These are phyloP conservation scores for Acestrorhynchus altus DNA, from an alignment of 2,797 vertebrate genomes.

Conservation along the genomic window DNA sequence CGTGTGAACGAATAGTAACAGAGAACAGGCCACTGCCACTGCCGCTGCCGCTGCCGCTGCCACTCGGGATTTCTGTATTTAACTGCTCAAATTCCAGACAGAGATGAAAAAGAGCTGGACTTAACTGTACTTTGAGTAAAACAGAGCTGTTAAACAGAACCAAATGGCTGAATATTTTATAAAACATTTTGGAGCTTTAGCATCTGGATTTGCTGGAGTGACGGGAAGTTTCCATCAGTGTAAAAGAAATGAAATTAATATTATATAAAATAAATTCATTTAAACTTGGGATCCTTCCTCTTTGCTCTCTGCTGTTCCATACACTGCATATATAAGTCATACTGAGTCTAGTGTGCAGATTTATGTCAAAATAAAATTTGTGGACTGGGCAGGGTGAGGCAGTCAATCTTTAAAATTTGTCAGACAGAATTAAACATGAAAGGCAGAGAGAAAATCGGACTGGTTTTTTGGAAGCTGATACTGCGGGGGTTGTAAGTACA, in stretches of 20 bases:
- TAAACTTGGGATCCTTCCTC: slow-evolving; percentile 60
- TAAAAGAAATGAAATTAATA: neutral
- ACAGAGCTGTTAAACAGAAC: neutral
- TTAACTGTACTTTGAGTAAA: neutral
- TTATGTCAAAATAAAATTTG: slow-evolving; percentile 74
- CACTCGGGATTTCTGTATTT: neutral
- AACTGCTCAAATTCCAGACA: neutral
- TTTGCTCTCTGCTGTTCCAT: slow-evolving; percentile 65
- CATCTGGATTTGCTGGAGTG: neutral
- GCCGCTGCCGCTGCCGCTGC: no score
- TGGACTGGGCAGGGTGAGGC: slow-evolving; percentile 63
- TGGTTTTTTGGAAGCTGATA: slow-evolving; percentile 38
- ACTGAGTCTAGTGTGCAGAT: slow-evolving; percentile 65
- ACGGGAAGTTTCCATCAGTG: no score
- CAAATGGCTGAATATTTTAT: neutral
- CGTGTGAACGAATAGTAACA: neutral
- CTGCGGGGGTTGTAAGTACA: slow-evolving; percentile 30
- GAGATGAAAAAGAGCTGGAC: neutral
- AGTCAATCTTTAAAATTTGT: slow-evolving; percentile 65
- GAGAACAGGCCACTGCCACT: neutral
- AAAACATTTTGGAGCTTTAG: neutral
- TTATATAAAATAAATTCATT: slow-evolving; percentile 64
- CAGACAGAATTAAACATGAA: slow-evolving; percentile 71
- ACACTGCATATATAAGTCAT: slow-evolving; percentile 74
- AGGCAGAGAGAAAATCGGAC: slow-evolving; percentile 61